phyloP scores from a whole-genome alignment of 1,140 invertebrate species.

The Ceratina australensis region DNA sequence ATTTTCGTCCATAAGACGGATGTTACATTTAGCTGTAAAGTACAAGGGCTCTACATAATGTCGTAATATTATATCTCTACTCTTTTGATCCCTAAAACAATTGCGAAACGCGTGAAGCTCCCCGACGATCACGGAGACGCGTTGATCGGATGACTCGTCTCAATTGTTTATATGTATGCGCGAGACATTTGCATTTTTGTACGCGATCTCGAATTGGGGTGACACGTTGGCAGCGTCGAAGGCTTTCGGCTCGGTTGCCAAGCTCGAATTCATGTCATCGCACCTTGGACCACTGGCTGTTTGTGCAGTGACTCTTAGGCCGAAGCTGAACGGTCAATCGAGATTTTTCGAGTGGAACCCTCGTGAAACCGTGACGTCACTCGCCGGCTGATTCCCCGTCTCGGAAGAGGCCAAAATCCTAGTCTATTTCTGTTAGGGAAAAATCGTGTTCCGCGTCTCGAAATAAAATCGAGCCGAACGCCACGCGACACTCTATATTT shows the following conservation, averaged over 20 bases:
- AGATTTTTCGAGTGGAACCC: conserved; percentile 35
- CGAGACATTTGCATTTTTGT: conserved; percentile 11
- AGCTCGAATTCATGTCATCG: conserved; percentile 58
- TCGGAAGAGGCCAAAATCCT: conserved; percentile 41
- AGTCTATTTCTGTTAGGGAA: conserved; percentile 48
- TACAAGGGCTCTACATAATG: too few relatives aligned
- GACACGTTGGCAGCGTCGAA: conserved; percentile 36
- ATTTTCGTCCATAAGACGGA: too few relatives aligned
- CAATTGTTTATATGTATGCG: conserved; percentile 14
- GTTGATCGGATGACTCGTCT: neutral
- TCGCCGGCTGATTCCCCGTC: conserved; percentile 4
- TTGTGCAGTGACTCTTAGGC: conserved; percentile 32
- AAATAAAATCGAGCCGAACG: conserved; percentile 57
- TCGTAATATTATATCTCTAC: too few relatives aligned
- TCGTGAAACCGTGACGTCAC: conserved; percentile 54
- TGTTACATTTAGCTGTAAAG: too few relatives aligned
- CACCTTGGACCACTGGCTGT: conserved; percentile 37
- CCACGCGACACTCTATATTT: conserved; percentile 41
- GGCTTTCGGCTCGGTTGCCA: conserved; percentile 46
- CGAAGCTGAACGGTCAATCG: conserved; percentile 8
- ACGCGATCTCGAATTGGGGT: conserved; percentile 6
- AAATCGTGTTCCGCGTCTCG: conserved; percentile 61
- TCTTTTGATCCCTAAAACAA: too few relatives aligned
- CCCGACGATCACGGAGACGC: neutral
- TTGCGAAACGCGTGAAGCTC: neutral